A percentile compares a stretch with the other conserved stretches of the same genome.
These are phyloP conservation scores for Globia sparganii DNA, from an alignment of 2,888 invertebrate species.

Conservation along the genomic window DNA sequence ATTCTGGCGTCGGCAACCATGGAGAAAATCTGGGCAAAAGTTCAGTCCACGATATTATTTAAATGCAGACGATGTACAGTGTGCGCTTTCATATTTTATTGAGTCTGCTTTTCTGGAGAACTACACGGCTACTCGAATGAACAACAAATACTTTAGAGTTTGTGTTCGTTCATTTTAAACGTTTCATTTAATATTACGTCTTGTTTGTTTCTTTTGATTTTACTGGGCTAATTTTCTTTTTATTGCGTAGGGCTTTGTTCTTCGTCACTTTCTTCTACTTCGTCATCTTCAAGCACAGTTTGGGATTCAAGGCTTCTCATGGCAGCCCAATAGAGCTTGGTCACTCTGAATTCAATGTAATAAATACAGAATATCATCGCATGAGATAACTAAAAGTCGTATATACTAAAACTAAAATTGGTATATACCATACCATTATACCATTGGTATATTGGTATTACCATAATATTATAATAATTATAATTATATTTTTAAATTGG, in stretches of 20 bases:
- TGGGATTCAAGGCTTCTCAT: neutral
- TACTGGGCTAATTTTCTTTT: neutral
- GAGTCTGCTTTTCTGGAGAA: conserved; percentile 58
- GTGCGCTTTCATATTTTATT: conserved; percentile 67
- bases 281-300: neutral
- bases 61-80: conserved; percentile 77
- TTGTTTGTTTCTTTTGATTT: conserved; percentile 1
- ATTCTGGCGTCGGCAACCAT: conserved; percentile 84
- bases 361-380: neutral
- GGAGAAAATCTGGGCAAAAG: conserved; percentile 82
- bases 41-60: conserved; percentile 79
- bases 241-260: neutral
- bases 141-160: conserved; percentile 50
- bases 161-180: conserved; percentile 23
- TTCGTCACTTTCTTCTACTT: neutral
- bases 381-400: too few species aligned
- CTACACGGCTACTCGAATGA: conserved; percentile 42
- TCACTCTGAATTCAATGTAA: neutral
- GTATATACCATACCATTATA: too few species aligned
- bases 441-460: too few species aligned
- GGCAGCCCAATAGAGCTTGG: neutral
- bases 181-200: conserved; percentile 16
- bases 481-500: too few species aligned
- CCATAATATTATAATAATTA: too few species aligned
- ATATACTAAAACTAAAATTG: neutral